Base-by-base conservation (phyloP, 2,113 vertebrate genomes). In the Parotia lawesii region DNA sequence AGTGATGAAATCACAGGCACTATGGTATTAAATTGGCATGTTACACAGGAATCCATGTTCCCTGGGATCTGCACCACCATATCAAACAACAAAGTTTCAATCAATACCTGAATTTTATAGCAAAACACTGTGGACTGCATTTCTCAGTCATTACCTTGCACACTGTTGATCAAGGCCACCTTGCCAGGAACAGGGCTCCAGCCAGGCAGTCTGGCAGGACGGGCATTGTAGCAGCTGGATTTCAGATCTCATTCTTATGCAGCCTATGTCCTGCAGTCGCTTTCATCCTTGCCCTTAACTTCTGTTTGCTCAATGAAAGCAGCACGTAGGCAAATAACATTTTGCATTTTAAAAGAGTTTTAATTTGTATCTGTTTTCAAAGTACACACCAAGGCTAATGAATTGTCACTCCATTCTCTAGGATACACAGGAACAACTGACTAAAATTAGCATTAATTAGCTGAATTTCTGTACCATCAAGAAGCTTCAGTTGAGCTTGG, bases 271-370 rank as follows among this genome's bases (percentile, higher is more conserved):
- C 37, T 74, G 54, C 37, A 67, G 33, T 18, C 10, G 15, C 78
- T 95, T 95, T 91, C 78, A 84, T 91, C 82, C 42, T 95, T 22
- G 4, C 75, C 67, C 56, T 74, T 76, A 94, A 90, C 81, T 91
- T 89, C 89, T 91, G 56, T 91, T 91, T 96, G 75, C 51, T 94
- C 87, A 90, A 64, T 35, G 90, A 80, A 90, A 94, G 65, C 25
- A 64, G 60, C 94, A 96, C 23, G 20, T 88, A 97, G 91, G 60
- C 91, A 97, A 96, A 95, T 77, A 96, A 66, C 37, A 85, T 87
- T 95, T 87, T 95, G 87, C 94, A 97, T 97, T 97, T 93, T 93
- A 85, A 94, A 96, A 95, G 81, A 71, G 82, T 91, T 94, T 86
- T 95, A 88, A 95, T 96, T 95, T 96, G 95, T 96, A 94, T 87